Percentiles rank a stretch among this genome's conserved stretches.
phyloP scores from a whole-genome alignment of 1,140 invertebrate species.

The Drosophila bipectinata region DNA sequence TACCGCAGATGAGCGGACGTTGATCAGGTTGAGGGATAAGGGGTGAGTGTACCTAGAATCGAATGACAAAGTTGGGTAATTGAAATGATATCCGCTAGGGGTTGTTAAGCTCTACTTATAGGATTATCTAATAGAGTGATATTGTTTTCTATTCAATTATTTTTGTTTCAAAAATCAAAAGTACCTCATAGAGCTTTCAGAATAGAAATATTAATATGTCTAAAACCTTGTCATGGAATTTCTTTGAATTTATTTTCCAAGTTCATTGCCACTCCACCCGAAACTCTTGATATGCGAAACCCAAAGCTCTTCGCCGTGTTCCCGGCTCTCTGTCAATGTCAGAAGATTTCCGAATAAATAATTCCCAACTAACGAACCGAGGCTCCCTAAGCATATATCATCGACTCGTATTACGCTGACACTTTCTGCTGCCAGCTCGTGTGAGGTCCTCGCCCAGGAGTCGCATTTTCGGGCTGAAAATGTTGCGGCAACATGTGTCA shows the following conservation, averaged over 20 bases:
- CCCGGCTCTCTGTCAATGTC: constrained; percentile 45
- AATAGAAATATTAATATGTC: not conserved
- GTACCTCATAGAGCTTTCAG: not conserved
- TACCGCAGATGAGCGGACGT: constrained; percentile 45
- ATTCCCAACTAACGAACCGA: constrained; percentile 65
- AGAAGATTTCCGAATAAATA: constrained; percentile 64
- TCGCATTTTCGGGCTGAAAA: constrained; percentile 40
- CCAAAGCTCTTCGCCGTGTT: constrained; percentile 22
- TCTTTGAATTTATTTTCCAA: constrained; percentile 12
- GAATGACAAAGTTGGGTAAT: constrained; percentile 22
- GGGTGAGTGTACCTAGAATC: constrained; percentile 5
- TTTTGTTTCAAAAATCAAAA: not conserved
- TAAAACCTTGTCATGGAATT: not conserved
- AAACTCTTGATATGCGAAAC: constrained; percentile 34
- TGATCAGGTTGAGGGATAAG: constrained; percentile 6
- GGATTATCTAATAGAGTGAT: not conserved
- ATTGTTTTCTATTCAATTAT: not conserved
- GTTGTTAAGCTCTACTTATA: constrained; percentile 7
- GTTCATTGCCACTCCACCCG: constrained; percentile 33
- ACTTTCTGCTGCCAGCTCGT: constrained; percentile 55
- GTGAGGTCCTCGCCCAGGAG: constrained; percentile 72
- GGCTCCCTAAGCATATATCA: constrained; percentile 78
- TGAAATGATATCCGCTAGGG: constrained; percentile 37
- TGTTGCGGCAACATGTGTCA: constrained; percentile 72
- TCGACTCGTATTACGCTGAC: constrained; percentile 75